Percentiles rank a stretch among this genome's conserved stretches.
Conservation (phyloP, 1,140 invertebrate species). For the Procambarus clarkii region DNA sequence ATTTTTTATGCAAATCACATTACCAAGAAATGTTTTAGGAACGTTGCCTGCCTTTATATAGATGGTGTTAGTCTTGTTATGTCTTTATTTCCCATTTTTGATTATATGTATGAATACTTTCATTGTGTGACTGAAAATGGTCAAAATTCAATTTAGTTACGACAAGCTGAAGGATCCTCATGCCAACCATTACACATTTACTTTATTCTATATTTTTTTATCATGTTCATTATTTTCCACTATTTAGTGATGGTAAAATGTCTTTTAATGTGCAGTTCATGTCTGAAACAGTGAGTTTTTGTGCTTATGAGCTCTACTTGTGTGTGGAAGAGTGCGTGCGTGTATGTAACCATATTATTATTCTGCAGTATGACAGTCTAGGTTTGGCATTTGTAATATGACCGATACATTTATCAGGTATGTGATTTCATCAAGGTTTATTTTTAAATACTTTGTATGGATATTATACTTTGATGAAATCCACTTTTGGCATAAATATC, state of each 20-base stretch:
- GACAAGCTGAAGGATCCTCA: background rate
- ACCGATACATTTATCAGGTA: background rate
- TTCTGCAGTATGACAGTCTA: background rate
- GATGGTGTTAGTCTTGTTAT: background rate
- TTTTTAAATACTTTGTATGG: background rate
- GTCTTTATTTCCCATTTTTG: constrained; percentile 26
- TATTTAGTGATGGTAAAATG: background rate
- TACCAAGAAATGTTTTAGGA: background rate
- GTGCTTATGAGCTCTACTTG: background rate
- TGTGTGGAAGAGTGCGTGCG: background rate
- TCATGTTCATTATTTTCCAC: background rate
- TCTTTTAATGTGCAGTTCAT: background rate
- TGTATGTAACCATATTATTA: background rate
- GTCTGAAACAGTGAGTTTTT: background rate
- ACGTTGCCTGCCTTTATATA: constrained; percentile 7
- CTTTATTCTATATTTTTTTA: background rate
- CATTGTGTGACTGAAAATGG: background rate
- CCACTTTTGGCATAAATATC: background rate
- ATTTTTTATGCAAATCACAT: background rate
- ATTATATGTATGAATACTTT: constrained; percentile 1
- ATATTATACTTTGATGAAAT: background rate
- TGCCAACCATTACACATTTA: background rate
- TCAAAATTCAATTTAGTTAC: background rate
- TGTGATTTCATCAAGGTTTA: background rate
- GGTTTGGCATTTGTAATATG: background rate